These are phyloP conservation scores for Drosophila sp. DNA, from an alignment of 1,140 invertebrate species.

Conservation along the genomic window DNA sequence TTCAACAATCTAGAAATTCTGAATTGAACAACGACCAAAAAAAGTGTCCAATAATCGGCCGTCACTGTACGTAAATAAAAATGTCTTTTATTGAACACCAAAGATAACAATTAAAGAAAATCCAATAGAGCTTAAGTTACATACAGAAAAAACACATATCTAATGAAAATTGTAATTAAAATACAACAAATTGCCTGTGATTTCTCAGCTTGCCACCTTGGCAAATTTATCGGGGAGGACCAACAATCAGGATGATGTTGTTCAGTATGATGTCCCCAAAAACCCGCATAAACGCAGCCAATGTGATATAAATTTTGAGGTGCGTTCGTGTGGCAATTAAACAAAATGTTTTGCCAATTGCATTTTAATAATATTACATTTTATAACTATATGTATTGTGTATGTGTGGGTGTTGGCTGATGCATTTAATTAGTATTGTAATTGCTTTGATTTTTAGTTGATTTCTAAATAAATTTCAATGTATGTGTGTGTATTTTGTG, in stretches of 20 bases:
- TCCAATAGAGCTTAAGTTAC: too few species aligned
- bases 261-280: constrained; percentile 74
- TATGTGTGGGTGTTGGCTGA: constrained; percentile 20
- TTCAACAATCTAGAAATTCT: too few species aligned
- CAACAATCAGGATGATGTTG: constrained; percentile 44
- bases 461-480: neutral
- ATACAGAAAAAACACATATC: too few species aligned
- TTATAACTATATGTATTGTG: constrained; percentile 7
- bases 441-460: constrained; percentile 34
- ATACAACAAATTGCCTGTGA: too few species aligned
- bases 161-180: too few species aligned
- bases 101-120: too few species aligned
- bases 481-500: neutral
- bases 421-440: constrained; percentile 40
- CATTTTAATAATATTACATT: constrained; percentile 15
- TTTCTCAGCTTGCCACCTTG: constrained; percentile 48
- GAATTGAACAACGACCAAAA: too few species aligned
- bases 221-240: constrained; percentile 28
- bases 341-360: constrained; percentile 21
- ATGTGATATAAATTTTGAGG: constrained; percentile 81
- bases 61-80: too few species aligned
- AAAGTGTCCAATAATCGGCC: too few species aligned
- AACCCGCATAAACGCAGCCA: constrained; percentile 68
- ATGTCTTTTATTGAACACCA: too few species aligned
- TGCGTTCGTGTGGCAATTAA: constrained; percentile 56